Conservation (phyloP, 2,888 invertebrate genomes). For the Aproaerema taeniolella region DNA sequence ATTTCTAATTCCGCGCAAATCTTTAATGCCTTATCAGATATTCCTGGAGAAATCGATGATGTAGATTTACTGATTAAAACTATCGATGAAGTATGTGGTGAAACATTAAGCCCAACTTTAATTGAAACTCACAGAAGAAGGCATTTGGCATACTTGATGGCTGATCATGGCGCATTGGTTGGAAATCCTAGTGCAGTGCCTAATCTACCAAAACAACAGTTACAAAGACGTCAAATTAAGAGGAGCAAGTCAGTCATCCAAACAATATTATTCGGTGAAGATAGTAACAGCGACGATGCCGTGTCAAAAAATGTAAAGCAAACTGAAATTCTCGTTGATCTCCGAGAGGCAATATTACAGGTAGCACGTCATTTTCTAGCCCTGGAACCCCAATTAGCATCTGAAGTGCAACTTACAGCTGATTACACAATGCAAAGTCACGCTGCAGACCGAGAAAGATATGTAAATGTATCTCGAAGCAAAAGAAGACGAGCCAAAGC, state of each 20-base stretch:
- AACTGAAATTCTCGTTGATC: constrained; percentile 98
- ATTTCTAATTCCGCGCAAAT: constrained; percentile 98
- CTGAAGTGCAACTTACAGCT: constrained; percentile 88
- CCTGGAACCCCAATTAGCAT: constrained; percentile 90
- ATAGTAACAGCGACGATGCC: constrained; percentile 86
- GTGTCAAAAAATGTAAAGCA: constrained; percentile 98
- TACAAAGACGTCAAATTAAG: constrained; percentile 91
- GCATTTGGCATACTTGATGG: constrained; percentile 97
- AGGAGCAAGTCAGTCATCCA: constrained; percentile 94
- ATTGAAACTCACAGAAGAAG: constrained; percentile 93
- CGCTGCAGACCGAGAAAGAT: constrained; percentile 94
- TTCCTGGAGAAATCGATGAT: constrained; percentile 95
- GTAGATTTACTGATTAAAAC: constrained; percentile 91
- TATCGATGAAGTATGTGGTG: constrained; percentile 82
- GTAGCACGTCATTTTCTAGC: constrained; percentile 96
- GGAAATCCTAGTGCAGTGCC: constrained; percentile 93
- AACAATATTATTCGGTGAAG: constrained; percentile 90
- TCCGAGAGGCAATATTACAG: constrained; percentile 95
- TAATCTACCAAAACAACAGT: constrained; percentile 95
- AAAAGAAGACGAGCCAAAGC: constrained; percentile 96
- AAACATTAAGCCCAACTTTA: constrained; percentile 88
- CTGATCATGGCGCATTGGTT: constrained; percentile 95
- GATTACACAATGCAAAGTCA: constrained; percentile 98
- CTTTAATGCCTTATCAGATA: constrained; percentile 97
- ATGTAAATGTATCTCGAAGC: constrained; percentile 93